phyloP scores from a whole-genome alignment of 1,140 invertebrate species.

The Contarinia nasturtii region DNA sequence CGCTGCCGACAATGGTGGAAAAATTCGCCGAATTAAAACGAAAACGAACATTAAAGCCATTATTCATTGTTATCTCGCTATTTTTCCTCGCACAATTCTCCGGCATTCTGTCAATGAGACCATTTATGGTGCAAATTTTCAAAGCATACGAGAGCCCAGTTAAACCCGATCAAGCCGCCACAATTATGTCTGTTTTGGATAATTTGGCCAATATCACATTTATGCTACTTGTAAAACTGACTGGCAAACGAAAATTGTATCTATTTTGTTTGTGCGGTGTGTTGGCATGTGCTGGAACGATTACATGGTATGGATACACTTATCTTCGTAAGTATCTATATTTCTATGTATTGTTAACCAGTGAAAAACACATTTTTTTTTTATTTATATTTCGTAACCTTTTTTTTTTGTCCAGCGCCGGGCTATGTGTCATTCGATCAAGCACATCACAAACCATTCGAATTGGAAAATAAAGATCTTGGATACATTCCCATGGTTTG shows the following conservation, averaged over 20 bases:
- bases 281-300: not conserved
- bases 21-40: constrained; percentile 21
- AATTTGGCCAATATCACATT: no score
- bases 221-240: no score
- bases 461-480: no score
- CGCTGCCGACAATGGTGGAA: constrained; percentile 2
- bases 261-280: no score
- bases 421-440: constrained; percentile 4
- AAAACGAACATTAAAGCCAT: constrained; percentile 28
- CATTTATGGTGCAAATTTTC: constrained; percentile 8
- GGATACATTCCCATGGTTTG: constrained; percentile 7
- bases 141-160: constrained; percentile 17
- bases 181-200: no score
- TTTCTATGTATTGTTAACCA: no score
- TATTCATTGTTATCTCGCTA: constrained; percentile 25
- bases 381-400: no score
- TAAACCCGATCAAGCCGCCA: no score
- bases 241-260: no score
- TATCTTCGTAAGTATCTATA: no score
- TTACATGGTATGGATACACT: not conserved
- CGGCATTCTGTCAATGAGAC: not conserved
- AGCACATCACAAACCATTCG: not conserved
- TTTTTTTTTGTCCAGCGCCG: not conserved
- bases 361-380: no score
- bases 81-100: constrained; percentile 28